These are phyloP conservation scores for Mesoclemmys tuberculata DNA, from an alignment of 2,113 vertebrate genomes.

Conservation along the genomic window DNA sequence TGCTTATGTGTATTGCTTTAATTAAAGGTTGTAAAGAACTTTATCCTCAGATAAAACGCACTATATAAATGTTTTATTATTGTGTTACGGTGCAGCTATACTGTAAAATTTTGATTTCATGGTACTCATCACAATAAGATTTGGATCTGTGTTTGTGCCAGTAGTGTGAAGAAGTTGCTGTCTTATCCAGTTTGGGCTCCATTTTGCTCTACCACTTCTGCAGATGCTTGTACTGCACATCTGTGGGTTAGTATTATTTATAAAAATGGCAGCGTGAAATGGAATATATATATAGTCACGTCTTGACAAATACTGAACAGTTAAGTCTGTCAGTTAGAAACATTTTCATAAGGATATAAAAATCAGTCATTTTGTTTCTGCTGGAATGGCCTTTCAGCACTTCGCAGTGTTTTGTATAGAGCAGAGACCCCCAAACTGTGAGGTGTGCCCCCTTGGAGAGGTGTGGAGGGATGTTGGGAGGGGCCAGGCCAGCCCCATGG, in stretches of 20 bases:
- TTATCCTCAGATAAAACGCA: not conserved
- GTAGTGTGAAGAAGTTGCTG: not conserved
- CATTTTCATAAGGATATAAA: not conserved
- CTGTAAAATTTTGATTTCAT: not conserved
- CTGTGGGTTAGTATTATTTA: not conserved
- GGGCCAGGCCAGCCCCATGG: too few species aligned
- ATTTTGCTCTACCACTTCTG: not conserved
- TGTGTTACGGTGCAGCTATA: not conserved
- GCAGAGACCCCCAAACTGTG: too few species aligned
- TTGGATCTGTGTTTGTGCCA: not conserved
- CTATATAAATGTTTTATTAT: not conserved
- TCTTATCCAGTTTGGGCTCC: rapidly evolving
- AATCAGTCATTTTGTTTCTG: not conserved
- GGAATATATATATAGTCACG: not conserved
- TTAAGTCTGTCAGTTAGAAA: not conserved
- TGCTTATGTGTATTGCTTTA: not conserved
- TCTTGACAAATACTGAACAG: not conserved
- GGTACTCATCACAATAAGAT: not conserved
- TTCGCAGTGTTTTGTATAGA: not conserved
- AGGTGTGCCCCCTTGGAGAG: too few species aligned
- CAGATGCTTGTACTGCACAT: rapidly evolving
- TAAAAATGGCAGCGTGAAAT: not conserved
- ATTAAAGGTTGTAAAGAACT: not conserved
- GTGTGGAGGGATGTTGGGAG: too few species aligned
- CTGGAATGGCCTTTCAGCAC: not conserved